Base-by-base conservation (phyloP, 1,140 invertebrate genomes). In the Papilio aristodemus region DNA sequence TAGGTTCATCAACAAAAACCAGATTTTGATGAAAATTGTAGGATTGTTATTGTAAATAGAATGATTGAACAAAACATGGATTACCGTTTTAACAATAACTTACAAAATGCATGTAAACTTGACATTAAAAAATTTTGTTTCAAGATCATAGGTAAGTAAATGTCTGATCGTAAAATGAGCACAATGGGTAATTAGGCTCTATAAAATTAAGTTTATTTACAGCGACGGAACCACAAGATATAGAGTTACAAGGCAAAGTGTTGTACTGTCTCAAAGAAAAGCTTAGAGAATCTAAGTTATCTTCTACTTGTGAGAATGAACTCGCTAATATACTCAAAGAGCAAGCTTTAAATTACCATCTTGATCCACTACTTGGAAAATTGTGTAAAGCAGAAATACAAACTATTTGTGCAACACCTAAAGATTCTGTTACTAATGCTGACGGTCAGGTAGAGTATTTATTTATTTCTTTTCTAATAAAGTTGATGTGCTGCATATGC, bases 61-160 rank as follows among this genome's bases (percentile, higher is more conserved):
- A 96, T 99, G 94, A 95, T 97, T 67, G 97, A 98, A 87, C 97
- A 98, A 91, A 97, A 97, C 85, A 94, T 95, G 54, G 98, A 99
- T 91, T 97, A 97, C 79, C 94, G 98, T 74, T 95, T 99, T 58
- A 99, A 99, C 92, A 96, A 97, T 13, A 93, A 94, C 7, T 92
- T 99, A 32, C 95, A 97, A 84, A 94, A 94, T 77, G 80, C 94
- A 1, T 99, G 97, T 86, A 89, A 92, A 59, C 72, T 76, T 1
- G 98, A 99, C 83, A 95, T 98, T 9, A 92, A 94, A 73, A 94
- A 94, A 69, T 95, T 94, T 74, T 98, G 98, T 87, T 86, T 81
- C 9, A 92, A 95, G 71, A 91, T 96, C 68, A 92, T 85, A 87
- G 86, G 79, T 93, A 96, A 95, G 85, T 86, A 2, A 32, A 32